A percentile compares a stretch with the other conserved stretches of the same genome.
phyloP scores from a whole-genome alignment of 1,140 invertebrate genomes.

The Coboldia fuscipes region DNA sequence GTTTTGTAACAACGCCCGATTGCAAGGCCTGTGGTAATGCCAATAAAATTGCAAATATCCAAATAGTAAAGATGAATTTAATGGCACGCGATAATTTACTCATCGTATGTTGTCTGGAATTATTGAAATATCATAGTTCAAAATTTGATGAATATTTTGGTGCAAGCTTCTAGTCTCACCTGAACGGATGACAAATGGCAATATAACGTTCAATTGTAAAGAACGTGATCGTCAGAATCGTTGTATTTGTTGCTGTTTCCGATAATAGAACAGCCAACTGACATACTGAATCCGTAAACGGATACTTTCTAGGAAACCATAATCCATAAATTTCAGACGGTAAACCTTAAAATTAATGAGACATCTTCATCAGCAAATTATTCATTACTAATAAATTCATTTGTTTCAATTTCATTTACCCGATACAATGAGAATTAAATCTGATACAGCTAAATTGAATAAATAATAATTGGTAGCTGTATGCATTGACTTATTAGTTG shows the following conservation, averaged over 20 bases:
- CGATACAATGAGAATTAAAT: slow-evolving; percentile 47
- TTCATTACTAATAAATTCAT: not conserved
- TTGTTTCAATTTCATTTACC: slow-evolving; percentile 12
- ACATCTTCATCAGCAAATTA: not conserved
- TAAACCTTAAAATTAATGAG: slow-evolving; percentile 24
- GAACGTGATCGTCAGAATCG: slow-evolving; percentile 76
- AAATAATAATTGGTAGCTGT: slow-evolving; percentile 61
- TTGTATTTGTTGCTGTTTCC: slow-evolving; percentile 76
- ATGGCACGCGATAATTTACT: slow-evolving; percentile 55
- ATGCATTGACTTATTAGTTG: slow-evolving; percentile 60
- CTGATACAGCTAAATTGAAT: slow-evolving; percentile 63
- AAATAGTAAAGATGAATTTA: slow-evolving; percentile 49
- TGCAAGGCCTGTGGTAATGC: slow-evolving; percentile 64
- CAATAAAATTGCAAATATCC: slow-evolving; percentile 42
- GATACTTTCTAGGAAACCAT: slow-evolving; percentile 56
- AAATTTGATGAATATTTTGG: not conserved
- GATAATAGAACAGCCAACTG: slow-evolving; percentile 48
- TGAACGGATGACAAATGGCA: slow-evolving; percentile 62
- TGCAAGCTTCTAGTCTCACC: slow-evolving; percentile 12
- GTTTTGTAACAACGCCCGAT: slow-evolving; percentile 33
- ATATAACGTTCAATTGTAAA: slow-evolving; percentile 70
- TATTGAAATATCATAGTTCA: not conserved
- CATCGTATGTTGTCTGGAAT: slow-evolving; percentile 47
- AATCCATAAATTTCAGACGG: slow-evolving; percentile 58
- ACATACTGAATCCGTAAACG: slow-evolving; percentile 54